Evolutionary conservation across 2,797 vertebrate species (phyloP), one percentile per base, ranked within the genome.

Genomic region (Malacoctenus gilli): DNA sequence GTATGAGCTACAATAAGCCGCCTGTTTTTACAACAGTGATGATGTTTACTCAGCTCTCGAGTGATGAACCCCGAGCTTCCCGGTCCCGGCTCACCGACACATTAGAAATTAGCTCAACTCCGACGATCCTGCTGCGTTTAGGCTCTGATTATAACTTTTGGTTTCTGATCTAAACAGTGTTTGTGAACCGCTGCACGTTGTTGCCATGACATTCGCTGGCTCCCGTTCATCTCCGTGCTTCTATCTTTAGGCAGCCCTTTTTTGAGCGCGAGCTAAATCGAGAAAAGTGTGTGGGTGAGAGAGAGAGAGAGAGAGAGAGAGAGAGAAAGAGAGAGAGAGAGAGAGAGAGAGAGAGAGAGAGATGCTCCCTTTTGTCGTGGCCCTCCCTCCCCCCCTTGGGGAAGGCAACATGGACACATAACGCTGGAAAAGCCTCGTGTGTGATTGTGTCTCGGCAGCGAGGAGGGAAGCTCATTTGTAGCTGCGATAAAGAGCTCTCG

Each of bases 171-270:
- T 68, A 72, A 85, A 84, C 69, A 73, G 77, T 85, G 76, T 86
- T 88, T 85, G 85, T 82, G 70, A 87, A 77, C 75, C 73, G 11
- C 61, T 38, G 78, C 66, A 69, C 68, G 62, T 76, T 85, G 89
- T 89, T 91, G 87, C 91, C 85, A 89, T 89, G 90, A 87, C 87
- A 82, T 76, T 84, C 47, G 32, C 80, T 85, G 83, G 83, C 84
- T 88, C 80, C 73, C 78, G 85, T 87, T 90, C 90, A 88, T 87
- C 80, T 86, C 67, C 82, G 79, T 83, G 81, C 66, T 83, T 82
- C 89, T 92, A 91, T 90, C 88, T 91, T 91, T 91, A 90, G 90
- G 86, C 80, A 58, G 78, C 82, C 81, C n/a, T n/a, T 86, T 86
- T 88, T 90, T 88, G 85, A 87, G 84, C 81, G 79, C 85, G 83